Conservation (phyloP, 2,113 vertebrate genomes). For the Trichomycterus rosablanca region DNA sequence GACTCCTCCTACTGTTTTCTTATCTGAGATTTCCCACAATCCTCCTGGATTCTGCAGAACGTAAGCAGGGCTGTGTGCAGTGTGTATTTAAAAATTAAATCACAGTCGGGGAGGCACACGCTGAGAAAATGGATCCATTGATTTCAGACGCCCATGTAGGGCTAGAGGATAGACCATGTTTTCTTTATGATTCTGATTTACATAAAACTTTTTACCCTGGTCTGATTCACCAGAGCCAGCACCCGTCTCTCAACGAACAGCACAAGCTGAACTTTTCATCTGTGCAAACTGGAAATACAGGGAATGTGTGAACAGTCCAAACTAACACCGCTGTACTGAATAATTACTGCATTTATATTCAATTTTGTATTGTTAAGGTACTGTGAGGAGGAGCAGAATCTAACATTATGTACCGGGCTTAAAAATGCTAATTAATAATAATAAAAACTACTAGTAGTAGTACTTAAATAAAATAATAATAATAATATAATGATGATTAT, state of each 20-base stretch:
- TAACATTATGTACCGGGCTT: too few species aligned
- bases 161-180: slow-evolving; percentile 57
- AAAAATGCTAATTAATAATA: too few species aligned
- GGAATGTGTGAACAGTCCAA: too few species aligned
- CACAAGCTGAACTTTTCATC: background rate
- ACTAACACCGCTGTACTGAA: too few species aligned
- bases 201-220: slow-evolving; percentile 63
- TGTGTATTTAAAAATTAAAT: slow-evolving; percentile 65
- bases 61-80: slow-evolving; percentile 51
- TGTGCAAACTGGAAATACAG: too few species aligned
- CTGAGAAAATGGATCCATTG: slow-evolving; percentile 67
- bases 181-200: slow-evolving; percentile 68
- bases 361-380: too few species aligned
- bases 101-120: slow-evolving; percentile 52
- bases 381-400: too few species aligned
- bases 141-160: slow-evolving; percentile 51
- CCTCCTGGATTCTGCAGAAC: slow-evolving; percentile 41
- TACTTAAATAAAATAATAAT: too few species aligned
- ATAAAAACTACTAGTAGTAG: too few species aligned
- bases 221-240: slow-evolving; percentile 47
- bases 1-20: slow-evolving; percentile 1
- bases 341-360: too few species aligned
- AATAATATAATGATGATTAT: too few species aligned
- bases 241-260: slow-evolving; percentile 9
- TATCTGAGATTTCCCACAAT: slow-evolving; percentile 19